Evolutionary conservation across 1,140 invertebrate genomes (phyloP).

Genomic region (Condylostylus longicornis): DNA sequence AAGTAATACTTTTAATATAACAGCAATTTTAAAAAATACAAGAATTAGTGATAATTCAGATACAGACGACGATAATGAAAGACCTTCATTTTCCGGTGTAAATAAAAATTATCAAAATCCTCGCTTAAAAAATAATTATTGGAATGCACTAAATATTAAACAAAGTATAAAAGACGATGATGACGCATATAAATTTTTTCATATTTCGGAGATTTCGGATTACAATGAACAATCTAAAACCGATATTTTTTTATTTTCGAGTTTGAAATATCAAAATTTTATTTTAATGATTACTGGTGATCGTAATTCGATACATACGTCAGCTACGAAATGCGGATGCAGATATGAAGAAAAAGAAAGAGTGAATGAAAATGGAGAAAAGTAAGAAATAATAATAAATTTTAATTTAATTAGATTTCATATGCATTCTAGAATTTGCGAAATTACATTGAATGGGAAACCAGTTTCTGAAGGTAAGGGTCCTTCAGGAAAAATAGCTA

Average conservation of each 20-base stretch:
- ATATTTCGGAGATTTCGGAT: too few species aligned
- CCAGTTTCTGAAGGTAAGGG: constrained; percentile 20
- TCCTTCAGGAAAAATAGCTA: constrained; percentile 31
- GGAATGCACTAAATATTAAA: too few species aligned
- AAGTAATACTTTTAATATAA: too few species aligned
- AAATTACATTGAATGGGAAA: constrained; percentile 27
- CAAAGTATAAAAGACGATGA: too few species aligned
- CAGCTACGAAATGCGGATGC: constrained; percentile 10
- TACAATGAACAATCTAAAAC: background rate
- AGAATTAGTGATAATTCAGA: too few species aligned
- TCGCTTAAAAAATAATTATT: too few species aligned
- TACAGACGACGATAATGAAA: too few species aligned
- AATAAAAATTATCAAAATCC: too few species aligned
- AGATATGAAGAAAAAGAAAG: constrained; percentile 17
- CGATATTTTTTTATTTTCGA: constrained; percentile 7
- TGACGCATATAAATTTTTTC: too few species aligned
- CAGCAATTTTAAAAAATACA: too few species aligned
- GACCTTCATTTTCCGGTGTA: too few species aligned
- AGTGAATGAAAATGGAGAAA: background rate
- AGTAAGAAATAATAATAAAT: background rate
- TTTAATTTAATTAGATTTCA: background rate
- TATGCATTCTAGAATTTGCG: constrained; percentile 8
- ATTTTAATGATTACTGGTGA: constrained; percentile 16
- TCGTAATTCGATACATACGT: constrained; percentile 17
- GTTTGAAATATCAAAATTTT: constrained; percentile 5